Evolutionary conservation across 2,888 invertebrate genomes (phyloP), one percentile per base, ranked within the genome.

Genomic region (Mesochorus sp.): DNA sequence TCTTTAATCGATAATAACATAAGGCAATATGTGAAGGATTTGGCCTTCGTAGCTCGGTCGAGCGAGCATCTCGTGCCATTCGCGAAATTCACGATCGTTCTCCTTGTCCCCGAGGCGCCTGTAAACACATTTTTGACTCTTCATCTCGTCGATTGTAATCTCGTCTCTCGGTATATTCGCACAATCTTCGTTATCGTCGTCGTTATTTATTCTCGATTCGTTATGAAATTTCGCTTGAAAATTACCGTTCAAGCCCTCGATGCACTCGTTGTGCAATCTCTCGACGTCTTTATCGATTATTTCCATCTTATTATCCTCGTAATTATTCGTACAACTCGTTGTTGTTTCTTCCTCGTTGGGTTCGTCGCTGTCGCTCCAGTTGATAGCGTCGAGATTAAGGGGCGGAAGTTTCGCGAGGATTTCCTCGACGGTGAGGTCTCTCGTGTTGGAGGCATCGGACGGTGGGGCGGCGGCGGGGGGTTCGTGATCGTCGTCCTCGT

Each of bases 11-110:
- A 98, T 96, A 92, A 98, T 96, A 92, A 98, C 97, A 93, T 99
- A 99, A 92, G 98, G 98, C 94, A 98, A 94, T 93, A 98, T 97
- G 92, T 96, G 94, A 91, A 98, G 94, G 89, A 94, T 93, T 91
- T 96, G 95, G 88, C 95, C 96, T 88, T 96, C 94, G 87, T 94
- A 94, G 79, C 96, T 95, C 88, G 93, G 93, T 88, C 94, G 92
- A 85, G 95, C 94, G 82, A 95, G 94, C 90, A 96, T 95, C 92
- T 98, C 95, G 91, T 97, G 96, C 97, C 98, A 99, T 92, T 97
- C 96, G 84, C 95, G 94, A 93, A 98, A 99, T 88, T 93, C 93
- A 82, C 88, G 90, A 82, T 92, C 92, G 75, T 86, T 85, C 73
- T 80, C 79, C 49, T 71, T 84, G 78, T 76, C 80, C 62, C 80